These are phyloP conservation scores for Paedocypris micromegethes DNA, from an alignment of 2,797 vertebrate species.

Conservation along the genomic window DNA sequence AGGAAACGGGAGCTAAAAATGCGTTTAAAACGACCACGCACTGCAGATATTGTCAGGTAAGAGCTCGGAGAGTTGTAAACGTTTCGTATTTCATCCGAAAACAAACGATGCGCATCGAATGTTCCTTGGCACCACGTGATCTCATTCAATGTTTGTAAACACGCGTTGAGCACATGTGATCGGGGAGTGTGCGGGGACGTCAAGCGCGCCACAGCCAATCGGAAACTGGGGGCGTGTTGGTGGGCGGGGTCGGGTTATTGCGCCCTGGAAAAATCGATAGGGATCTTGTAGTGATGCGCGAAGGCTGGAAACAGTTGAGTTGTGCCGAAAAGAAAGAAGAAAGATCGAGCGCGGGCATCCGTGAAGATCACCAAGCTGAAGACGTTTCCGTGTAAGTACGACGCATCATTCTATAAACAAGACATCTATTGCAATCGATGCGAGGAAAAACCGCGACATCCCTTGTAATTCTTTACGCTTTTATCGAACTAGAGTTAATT, in stretches of 20 bases:
- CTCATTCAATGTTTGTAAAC: conserved; percentile 77
- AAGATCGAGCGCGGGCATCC: conserved; percentile 6
- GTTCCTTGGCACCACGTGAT: conserved; percentile 64
- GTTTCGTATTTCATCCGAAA: not conserved
- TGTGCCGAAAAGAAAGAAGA: conserved; percentile 14
- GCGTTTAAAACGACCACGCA: too few relatives aligned
- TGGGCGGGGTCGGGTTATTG: conserved; percentile 62
- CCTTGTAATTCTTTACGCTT: too few relatives aligned
- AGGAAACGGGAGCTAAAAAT: too few relatives aligned
- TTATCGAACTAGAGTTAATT: too few relatives aligned
- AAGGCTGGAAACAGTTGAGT: conserved; percentile 49
- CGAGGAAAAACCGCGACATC: too few relatives aligned
- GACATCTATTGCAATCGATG: too few relatives aligned
- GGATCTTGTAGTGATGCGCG: conserved; percentile 53
- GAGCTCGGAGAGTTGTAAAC: too few relatives aligned
- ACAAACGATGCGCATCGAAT: conserved; percentile 60
- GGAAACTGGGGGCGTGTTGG: conserved; percentile 65
- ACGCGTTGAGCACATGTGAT: conserved; percentile 80
- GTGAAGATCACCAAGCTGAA: not conserved
- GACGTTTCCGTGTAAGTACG: conserved; percentile 22
- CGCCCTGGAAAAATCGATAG: conserved; percentile 72
- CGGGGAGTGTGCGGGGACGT: conserved; percentile 57
- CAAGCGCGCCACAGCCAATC: conserved; percentile 55
- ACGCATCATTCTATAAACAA: not conserved
- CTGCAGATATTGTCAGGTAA: too few relatives aligned